Conservation (phyloP, 2,888 invertebrate genomes). For the Anorthoa munda region DNA sequence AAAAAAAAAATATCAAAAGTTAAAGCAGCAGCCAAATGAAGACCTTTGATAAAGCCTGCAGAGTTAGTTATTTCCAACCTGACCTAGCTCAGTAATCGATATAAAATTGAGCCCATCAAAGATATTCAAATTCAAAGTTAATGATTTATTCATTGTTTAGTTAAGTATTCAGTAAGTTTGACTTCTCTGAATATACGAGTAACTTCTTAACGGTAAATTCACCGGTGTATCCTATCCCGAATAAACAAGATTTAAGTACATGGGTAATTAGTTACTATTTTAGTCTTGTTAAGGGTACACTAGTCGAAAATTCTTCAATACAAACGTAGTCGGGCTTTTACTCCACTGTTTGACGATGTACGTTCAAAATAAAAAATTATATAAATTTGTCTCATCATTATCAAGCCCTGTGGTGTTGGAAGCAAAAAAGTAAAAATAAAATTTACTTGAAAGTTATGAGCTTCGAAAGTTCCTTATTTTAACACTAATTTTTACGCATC, state of each 20-base stretch:
- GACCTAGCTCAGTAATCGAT: background rate
- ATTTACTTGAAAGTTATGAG: too few relatives aligned
- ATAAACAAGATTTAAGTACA: constrained; percentile 7
- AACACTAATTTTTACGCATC: too few relatives aligned
- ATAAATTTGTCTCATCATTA: too few relatives aligned
- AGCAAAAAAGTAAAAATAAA: too few relatives aligned
- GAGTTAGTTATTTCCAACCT: background rate
- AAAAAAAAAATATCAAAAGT: too few relatives aligned
- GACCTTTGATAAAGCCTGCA: background rate
- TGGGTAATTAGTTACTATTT: background rate
- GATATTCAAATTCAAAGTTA: constrained; percentile 14
- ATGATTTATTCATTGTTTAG: constrained; percentile 7
- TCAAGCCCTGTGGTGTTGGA: too few relatives aligned
- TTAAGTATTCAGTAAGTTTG: background rate
- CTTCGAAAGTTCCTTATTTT: too few relatives aligned
- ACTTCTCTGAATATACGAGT: background rate
- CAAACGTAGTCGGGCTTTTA: too few relatives aligned
- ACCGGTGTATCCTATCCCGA: background rate
- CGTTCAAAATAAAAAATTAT: too few relatives aligned
- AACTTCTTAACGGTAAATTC: background rate
- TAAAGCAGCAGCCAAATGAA: background rate
- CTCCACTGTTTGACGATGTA: too few relatives aligned
- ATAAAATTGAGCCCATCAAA: background rate
- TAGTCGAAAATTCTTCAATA: too few relatives aligned
- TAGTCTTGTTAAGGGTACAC: background rate